phyloP scores from a whole-genome alignment of 2,888 invertebrate species.

The Osedax fenrisi region DNA sequence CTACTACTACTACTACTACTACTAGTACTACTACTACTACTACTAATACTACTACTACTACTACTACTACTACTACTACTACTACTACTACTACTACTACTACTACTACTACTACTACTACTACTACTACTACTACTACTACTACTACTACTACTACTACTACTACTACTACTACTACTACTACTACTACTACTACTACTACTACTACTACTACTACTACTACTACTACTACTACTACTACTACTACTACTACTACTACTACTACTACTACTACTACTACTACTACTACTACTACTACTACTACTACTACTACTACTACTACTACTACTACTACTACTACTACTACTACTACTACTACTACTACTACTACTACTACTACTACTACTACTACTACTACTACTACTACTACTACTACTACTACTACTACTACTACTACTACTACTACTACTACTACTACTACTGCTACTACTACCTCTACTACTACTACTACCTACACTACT shows the following conservation, averaged over 20 bases:
- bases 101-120: constrained; percentile 1
- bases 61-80: not conserved
- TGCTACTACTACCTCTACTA: too few relatives aligned
- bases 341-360: too few relatives aligned
- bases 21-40: not conserved
- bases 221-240: constrained; percentile 2
- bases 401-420: too few relatives aligned
- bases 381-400: too few relatives aligned
- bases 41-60: too few relatives aligned
- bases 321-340: not conserved
- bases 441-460: too few relatives aligned
- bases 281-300: constrained; percentile 10
- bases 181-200: not conserved
- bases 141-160: constrained; percentile 7
- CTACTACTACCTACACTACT: too few relatives aligned
- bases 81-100: not conserved
- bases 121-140: constrained; percentile 10
- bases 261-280: constrained; percentile 5
- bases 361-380: too few relatives aligned
- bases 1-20: too few relatives aligned
- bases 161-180: not conserved
- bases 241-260: constrained; percentile 8
- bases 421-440: too few relatives aligned
- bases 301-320: constrained; percentile 10
- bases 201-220: not conserved